Evolutionary conservation across 2,888 invertebrate species (phyloP).

Genomic region (Epinotia nisella): DNA sequence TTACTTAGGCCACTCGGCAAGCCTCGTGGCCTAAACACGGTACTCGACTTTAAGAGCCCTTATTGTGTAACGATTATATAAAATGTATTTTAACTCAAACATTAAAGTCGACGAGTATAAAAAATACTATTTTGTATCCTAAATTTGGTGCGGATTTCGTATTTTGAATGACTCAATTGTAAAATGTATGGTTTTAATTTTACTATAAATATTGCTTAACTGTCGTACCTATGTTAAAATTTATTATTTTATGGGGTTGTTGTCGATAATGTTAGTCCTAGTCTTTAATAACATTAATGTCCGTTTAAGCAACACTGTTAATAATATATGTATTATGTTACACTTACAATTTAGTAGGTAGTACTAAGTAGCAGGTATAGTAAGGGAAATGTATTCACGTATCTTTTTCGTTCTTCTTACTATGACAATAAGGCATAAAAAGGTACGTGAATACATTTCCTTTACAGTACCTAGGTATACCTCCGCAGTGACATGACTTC

Average conservation of each 20-base stretch:
- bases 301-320: constrained; percentile 23
- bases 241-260: constrained; percentile 44
- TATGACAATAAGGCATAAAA: no score
- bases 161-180: constrained; percentile 10
- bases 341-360: background rate
- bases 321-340: background rate
- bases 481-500: background rate
- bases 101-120: no score
- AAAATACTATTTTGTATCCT: constrained; percentile 3
- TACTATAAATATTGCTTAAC: constrained; percentile 12
- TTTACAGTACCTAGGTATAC: no score
- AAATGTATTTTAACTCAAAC: no score
- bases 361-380: background rate
- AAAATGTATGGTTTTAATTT: constrained; percentile 7
- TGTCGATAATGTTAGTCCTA: constrained; percentile 44
- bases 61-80: no score
- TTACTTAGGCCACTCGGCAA: no score
- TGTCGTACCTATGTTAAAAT: constrained; percentile 38
- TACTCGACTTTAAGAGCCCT: no score
- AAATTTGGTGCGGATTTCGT: constrained; percentile 17
- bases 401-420: no score
- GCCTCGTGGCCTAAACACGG: no score
- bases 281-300: constrained; percentile 34
- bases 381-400: no score
- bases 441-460: no score